Evolutionary conservation across 2,888 invertebrate species (phyloP).

Genomic region (Archaeoteleia sp.): DNA sequence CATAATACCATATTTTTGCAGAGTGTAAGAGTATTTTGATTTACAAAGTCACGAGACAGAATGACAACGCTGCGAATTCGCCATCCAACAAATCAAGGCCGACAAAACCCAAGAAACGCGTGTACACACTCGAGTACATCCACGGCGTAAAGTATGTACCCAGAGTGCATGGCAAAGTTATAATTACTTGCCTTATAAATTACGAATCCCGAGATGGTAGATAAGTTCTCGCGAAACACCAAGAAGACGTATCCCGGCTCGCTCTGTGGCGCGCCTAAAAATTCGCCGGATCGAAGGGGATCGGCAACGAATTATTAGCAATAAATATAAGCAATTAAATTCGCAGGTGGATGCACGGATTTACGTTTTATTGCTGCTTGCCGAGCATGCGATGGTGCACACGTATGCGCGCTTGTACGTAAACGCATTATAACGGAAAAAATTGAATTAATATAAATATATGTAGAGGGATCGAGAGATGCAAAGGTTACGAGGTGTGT

Average conservation of each 20-base stretch:
- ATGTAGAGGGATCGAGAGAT: too few relatives aligned
- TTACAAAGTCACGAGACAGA: slow-evolving; percentile 44
- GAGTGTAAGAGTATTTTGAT: slow-evolving; percentile 47
- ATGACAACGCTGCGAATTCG: slow-evolving; percentile 43
- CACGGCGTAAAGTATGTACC: slow-evolving; percentile 53
- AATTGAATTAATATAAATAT: too few relatives aligned
- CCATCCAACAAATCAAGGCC: slow-evolving; percentile 54
- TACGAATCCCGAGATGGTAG: slow-evolving; percentile 58
- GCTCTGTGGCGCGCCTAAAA: slow-evolving; percentile 11
- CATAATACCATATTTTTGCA: too few relatives aligned
- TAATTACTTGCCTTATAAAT: slow-evolving; percentile 62
- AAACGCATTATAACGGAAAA: too few relatives aligned
- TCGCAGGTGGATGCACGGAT: slow-evolving; percentile 13
- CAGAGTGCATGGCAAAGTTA: slow-evolving; percentile 52
- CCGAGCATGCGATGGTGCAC: too few relatives aligned
- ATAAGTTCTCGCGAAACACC: slow-evolving; percentile 50
- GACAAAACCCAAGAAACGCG: slow-evolving; percentile 51
- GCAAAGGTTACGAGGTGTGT: too few relatives aligned
- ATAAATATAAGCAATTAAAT: slow-evolving; percentile 38
- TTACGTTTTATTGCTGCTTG: slow-evolving; percentile 1
- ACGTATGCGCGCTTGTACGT: too few relatives aligned
- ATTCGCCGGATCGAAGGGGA: slow-evolving; percentile 11
- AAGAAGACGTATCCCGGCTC: slow-evolving; percentile 22
- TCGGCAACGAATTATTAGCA: slow-evolving; percentile 21
- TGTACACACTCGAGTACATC: slow-evolving; percentile 56